Percentiles rank a stretch among this genome's conserved stretches.
These are phyloP conservation scores for Crax fasciolata DNA, from an alignment of 2,797 vertebrate species.

Conservation along the genomic window DNA sequence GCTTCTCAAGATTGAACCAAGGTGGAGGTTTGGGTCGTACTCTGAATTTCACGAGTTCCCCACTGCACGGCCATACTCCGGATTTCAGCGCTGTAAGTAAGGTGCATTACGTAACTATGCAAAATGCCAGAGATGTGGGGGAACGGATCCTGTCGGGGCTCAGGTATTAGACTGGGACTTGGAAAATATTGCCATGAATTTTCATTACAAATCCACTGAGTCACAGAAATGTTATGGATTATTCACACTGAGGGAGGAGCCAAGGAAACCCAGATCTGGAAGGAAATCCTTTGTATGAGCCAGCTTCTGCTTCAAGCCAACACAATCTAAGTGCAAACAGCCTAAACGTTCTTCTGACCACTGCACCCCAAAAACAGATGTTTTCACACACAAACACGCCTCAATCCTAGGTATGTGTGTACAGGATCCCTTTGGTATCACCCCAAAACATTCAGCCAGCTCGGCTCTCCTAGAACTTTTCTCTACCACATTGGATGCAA, in stretches of 20 bases:
- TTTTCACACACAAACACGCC: neutral
- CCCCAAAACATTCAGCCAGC: neutral
- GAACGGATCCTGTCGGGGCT: conserved; percentile 33
- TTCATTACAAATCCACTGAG: conserved; percentile 53
- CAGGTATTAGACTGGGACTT: conserved; percentile 55
- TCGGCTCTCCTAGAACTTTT: neutral
- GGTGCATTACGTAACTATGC: neutral
- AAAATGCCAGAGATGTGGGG: conserved; percentile 52
- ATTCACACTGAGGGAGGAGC: conserved; percentile 44
- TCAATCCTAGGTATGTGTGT: neutral
- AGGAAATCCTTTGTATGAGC: neutral
- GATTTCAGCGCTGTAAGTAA: conserved; percentile 33
- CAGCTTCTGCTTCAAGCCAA: conserved; percentile 13
- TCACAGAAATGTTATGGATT: conserved; percentile 41
- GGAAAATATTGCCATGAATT: conserved; percentile 44
- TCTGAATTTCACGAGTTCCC: neutral
- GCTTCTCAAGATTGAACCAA: neutral
- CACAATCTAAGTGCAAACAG: neutral
- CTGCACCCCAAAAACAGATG: rapidly evolving
- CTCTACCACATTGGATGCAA: neutral
- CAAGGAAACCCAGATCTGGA: conserved; percentile 16
- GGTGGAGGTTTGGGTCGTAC: neutral
- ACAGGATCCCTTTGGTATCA: neutral
- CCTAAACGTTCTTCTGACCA: neutral
- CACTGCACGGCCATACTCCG: neutral